These are phyloP conservation scores for Mormyrops boulengeri DNA, from an alignment of 2,797 vertebrate genomes.

Conservation along the genomic window DNA sequence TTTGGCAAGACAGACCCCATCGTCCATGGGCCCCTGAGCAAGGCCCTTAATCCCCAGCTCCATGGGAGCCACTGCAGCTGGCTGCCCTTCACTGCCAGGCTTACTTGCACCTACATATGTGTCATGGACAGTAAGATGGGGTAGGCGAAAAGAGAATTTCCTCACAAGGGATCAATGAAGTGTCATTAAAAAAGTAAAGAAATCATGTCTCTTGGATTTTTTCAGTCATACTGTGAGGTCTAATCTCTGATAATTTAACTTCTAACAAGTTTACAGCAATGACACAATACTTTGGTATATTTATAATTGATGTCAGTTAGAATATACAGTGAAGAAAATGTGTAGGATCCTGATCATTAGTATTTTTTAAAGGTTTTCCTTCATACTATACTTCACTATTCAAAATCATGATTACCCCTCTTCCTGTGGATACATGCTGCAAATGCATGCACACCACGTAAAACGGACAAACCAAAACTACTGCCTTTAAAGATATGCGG, in stretches of 20 bases:
- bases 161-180: no score
- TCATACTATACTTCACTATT: neutral
- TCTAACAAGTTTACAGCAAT: neutral
- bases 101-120: no score
- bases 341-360: neutral
- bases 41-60: neutral
- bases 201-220: no score
- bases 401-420: conserved; percentile 17
- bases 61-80: neutral
- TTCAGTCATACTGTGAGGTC: no score
- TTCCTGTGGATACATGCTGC: neutral
- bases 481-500: neutral
- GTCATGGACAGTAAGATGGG: no score
- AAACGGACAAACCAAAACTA: neutral
- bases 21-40: neutral
- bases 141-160: no score
- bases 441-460: neutral
- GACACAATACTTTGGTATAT: neutral
- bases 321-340: neutral
- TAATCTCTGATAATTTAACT: neutral
- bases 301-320: neutral
- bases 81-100: neutral
- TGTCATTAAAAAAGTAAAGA: no score
- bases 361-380: neutral
- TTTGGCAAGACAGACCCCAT: neutral